Evolutionary conservation across 2,888 invertebrate species (phyloP).

Genomic region (Oegoconia quadripuncta): DNA sequence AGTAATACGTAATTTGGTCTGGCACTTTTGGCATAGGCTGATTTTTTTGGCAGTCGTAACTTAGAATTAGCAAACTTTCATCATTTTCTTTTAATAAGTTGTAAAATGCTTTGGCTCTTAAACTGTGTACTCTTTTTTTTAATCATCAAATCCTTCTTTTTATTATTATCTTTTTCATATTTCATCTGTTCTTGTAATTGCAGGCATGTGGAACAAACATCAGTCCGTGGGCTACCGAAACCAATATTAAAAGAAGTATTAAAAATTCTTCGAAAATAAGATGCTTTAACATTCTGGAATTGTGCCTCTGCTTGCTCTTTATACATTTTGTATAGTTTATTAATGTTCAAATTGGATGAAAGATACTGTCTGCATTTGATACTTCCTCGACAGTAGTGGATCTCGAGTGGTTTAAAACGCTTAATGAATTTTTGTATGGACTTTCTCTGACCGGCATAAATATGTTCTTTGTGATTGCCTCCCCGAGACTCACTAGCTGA

Average conservation of each 20-base stretch:
- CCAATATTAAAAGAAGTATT: conserved; percentile 25
- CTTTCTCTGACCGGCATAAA: conserved; percentile 17
- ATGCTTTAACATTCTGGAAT: conserved; percentile 11
- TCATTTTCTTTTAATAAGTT: conserved; percentile 20
- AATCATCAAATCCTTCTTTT: conserved; percentile 21
- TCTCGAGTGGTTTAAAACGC: conserved; percentile 17
- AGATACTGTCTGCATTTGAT: conserved; percentile 22
- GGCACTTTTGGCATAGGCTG: conserved; percentile 20
- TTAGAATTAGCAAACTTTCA: conserved; percentile 18
- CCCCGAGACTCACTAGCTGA: conserved; percentile 20
- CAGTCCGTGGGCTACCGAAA: conserved; percentile 24
- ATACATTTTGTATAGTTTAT: conserved; percentile 21
- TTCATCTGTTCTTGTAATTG: conserved; percentile 26
- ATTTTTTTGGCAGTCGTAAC: conserved; percentile 25
- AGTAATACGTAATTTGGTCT: conserved; percentile 23
- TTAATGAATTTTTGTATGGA: conserved; percentile 21
- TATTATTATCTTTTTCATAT: conserved; percentile 18
- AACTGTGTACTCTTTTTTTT: conserved; percentile 23
- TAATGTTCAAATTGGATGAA: conserved; percentile 17
- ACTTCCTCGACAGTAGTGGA: conserved; percentile 20
- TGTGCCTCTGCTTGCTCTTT: conserved; percentile 10
- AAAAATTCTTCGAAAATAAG: conserved; percentile 24
- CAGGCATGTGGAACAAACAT: conserved; percentile 25
- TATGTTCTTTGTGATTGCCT: conserved; percentile 18
- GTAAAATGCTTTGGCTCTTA: conserved; percentile 27